Percentiles rank a stretch among this genome's conserved stretches.
phyloP scores from a whole-genome alignment of 1,140 invertebrate genomes.

The Bactericera cockerelli region DNA sequence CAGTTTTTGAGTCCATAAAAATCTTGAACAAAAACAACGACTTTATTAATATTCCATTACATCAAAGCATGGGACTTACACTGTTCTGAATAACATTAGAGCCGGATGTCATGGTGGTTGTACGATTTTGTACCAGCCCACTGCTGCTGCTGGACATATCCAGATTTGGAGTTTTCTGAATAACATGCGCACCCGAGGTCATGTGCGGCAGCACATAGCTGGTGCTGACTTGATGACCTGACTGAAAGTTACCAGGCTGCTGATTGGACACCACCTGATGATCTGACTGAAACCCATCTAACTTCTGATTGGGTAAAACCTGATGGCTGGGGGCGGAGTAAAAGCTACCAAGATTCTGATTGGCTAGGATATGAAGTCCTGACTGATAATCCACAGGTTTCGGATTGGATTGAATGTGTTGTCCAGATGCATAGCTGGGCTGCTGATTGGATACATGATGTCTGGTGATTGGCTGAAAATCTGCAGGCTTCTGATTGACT shows the following conservation, averaged over 20 bases:
- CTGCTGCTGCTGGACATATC: too few species aligned
- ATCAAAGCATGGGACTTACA: too few species aligned
- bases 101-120: neutral
- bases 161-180: neutral
- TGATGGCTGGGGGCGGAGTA: conserved; percentile 24
- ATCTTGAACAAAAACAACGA: too few species aligned
- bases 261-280: neutral
- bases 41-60: too few species aligned
- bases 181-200: neutral
- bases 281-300: too few species aligned
- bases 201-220: neutral
- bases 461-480: neutral
- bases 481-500: neutral
- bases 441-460: neutral
- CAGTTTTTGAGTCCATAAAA: too few species aligned
- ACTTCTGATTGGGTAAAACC: too few species aligned
- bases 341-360: neutral
- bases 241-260: neutral
- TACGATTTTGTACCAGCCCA: too few species aligned
- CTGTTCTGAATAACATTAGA: neutral
- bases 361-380: neutral
- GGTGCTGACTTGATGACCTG: neutral
- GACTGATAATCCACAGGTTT: too few species aligned
- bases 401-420: too few species aligned
- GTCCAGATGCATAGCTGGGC: conserved; percentile 21